A percentile compares a stretch with the other conserved stretches of the same genome.
These are phyloP conservation scores for Octodonta nipae DNA, from an alignment of 2,888 invertebrate genomes.

Conservation along the genomic window DNA sequence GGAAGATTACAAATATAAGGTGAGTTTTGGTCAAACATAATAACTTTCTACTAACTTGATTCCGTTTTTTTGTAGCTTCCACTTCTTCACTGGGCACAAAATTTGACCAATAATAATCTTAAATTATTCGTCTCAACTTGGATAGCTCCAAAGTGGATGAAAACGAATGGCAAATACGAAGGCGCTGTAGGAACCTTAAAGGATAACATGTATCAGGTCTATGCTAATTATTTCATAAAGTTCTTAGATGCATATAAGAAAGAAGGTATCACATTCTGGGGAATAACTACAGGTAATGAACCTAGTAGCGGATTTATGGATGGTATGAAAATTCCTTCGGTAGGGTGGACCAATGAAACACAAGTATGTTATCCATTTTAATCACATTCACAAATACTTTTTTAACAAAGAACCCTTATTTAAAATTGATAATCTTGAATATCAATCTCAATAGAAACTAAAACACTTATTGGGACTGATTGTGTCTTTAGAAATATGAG, in stretches of 20 bases:
- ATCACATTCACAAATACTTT: no score
- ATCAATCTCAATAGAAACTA: no score
- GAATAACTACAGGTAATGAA: no score
- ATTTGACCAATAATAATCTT: slow-evolving; percentile 19
- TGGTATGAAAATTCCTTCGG: slow-evolving; percentile 2
- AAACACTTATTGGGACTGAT: no score
- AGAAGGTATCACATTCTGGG: slow-evolving; percentile 62
- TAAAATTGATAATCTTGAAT: no score
- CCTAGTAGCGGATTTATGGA: no score
- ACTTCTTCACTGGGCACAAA: slow-evolving; percentile 21
- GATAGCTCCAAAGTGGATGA: slow-evolving; percentile 43
- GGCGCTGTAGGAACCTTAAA: slow-evolving; percentile 29
- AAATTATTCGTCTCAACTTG: slow-evolving; percentile 46
- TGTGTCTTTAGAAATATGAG: no score
- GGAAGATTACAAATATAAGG: slow-evolving; percentile 55
- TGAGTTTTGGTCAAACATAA: slow-evolving; percentile 20
- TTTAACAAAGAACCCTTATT: no score
- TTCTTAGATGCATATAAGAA: slow-evolving; percentile 65
- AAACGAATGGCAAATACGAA: slow-evolving; percentile 29
- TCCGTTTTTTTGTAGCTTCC: slow-evolving; percentile 24
- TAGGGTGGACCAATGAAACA: slow-evolving; percentile 4
- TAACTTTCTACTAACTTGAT: not conserved
- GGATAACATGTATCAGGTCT: slow-evolving; percentile 51
- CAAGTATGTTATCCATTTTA: no score
- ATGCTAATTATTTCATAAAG: slow-evolving; percentile 68